Conservation (phyloP, 2,888 invertebrate species). For the Hemicrepidius hirtus region DNA sequence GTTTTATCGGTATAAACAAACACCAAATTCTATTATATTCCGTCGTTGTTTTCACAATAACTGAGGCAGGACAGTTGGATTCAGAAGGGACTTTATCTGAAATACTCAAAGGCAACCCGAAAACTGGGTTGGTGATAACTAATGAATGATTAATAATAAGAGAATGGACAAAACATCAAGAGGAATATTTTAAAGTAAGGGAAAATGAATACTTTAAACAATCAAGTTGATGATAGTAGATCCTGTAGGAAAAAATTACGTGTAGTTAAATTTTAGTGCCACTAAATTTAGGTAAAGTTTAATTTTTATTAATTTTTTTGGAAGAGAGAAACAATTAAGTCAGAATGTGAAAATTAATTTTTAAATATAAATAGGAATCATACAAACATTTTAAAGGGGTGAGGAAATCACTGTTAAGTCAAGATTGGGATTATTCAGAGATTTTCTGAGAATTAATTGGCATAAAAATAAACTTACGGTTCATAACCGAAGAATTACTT, state of each 20-base stretch:
- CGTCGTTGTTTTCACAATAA: conserved; percentile 14
- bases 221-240: background rate
- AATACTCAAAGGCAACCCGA: background rate
- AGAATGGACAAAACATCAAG: background rate
- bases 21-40: conserved; percentile 6
- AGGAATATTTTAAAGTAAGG: background rate
- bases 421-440: background rate
- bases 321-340: conserved; percentile 3
- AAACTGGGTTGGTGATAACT: conserved; percentile 14
- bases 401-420: background rate
- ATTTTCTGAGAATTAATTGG: conserved; percentile 14
- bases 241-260: background rate
- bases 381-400: no score
- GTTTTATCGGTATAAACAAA: conserved; percentile 15
- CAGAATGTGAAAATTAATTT: background rate
- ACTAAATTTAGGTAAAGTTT: conserved; percentile 18
- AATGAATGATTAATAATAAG: conserved; percentile 6
- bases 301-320: conserved; percentile 12
- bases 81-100: conserved; percentile 14
- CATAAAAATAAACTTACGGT: conserved; percentile 26
- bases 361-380: background rate
- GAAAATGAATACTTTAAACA: background rate
- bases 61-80: background rate
- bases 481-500: conserved; percentile 17
- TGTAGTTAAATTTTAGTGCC: conserved; percentile 2